Base-by-base conservation (phyloP, 92 coral and sea anemone species). In the Chrysogorgia sp. region DNA sequence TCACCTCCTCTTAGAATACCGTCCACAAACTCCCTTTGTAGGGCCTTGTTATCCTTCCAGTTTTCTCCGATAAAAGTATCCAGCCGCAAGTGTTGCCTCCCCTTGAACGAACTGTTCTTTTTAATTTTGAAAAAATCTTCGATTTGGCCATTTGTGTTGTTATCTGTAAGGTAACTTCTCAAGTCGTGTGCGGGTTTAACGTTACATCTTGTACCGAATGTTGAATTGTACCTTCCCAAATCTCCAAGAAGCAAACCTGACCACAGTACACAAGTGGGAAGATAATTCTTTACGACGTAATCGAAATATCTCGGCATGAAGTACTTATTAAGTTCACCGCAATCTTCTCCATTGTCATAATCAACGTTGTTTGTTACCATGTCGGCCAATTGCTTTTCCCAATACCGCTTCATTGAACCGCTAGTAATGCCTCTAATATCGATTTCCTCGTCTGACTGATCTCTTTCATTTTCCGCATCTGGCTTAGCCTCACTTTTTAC, bases 271-370 rank as follows among this genome's bases (percentile, higher is more conserved):
- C 83, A 78, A 24, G n/a, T 34, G 2, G 75, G 75, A 2, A 63
- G 53, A 30, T 78, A 63, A 31, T 64, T 60, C 4, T 61, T 68
- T 7, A 43, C 15, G 28, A 63, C 74, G 45, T 45, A 78, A 4
- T 63, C 75, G 41, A 78, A 63, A 56, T 63, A 78, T 22, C 21
- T 48, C 9, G 83, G 75, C 75, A 78, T 61, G 47, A 43, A 78
- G 60, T 78, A 78, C 37, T 63, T 78, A 31, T 78, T 78, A 1
- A 64, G 6, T 7, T 61, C 71, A 6, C 57, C 55, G 29, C 20
- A 31, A 19, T 22, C 48, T 24, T 20, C 64, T 48, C 43, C 21
- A n/a, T n/a, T n/a, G n/a, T n/a, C n/a, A n/a, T n/a, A n/a, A 5
- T 40, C 63, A n/a, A 72, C 68, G 8, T 35, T 24, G 13, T 64